phyloP scores from a whole-genome alignment of 2,797 vertebrate genomes.

The Sebastes itinus region DNA sequence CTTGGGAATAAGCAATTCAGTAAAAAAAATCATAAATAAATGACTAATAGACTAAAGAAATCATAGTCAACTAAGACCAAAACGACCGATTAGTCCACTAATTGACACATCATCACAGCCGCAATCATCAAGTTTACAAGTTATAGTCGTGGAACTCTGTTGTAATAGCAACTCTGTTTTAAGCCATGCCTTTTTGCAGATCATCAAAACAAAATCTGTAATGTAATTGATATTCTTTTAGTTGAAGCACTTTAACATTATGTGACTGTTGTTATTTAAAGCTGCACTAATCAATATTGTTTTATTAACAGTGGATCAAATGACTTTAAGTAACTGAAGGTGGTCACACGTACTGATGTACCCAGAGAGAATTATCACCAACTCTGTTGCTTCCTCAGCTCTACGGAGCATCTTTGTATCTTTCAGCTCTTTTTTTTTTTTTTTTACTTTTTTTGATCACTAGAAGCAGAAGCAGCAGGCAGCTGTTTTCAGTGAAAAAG shows the following conservation, averaged over 20 bases:
- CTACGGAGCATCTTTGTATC: neutral
- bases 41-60: too few relatives aligned
- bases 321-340: neutral
- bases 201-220: neutral
- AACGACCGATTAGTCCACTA: too few relatives aligned
- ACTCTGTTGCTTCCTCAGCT: neutral
- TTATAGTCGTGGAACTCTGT: neutral
- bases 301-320: neutral
- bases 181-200: neutral
- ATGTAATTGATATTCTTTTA: neutral
- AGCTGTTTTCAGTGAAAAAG: neutral
- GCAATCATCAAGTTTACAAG: neutral
- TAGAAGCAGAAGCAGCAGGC: neutral
- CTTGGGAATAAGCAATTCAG: too few relatives aligned
- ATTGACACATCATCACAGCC: neutral
- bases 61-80: too few relatives aligned
- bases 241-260: neutral
- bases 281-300: neutral
- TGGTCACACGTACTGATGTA: neutral
- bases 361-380: neutral
- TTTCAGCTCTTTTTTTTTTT: neutral
- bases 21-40: too few relatives aligned
- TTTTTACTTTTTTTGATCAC: neutral
- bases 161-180: neutral
- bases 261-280: neutral